Percentiles rank a stretch among this genome's conserved stretches.
Evolutionary conservation across 2,888 invertebrate genomes (phyloP).

Genomic region (Autographa pulchrina): DNA sequence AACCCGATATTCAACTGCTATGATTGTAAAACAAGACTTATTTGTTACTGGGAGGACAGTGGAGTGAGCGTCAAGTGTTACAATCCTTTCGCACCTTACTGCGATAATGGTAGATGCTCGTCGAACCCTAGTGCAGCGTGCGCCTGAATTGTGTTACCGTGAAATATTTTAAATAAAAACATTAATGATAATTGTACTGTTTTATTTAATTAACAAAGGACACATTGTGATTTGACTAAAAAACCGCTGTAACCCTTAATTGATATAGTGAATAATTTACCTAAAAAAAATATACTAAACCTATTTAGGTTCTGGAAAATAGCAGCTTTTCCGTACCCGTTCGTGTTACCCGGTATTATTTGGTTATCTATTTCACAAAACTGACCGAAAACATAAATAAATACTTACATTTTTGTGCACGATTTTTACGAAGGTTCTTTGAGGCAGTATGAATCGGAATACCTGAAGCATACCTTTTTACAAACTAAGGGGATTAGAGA

Average conservation of each 20-base stretch:
- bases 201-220: too few species aligned
- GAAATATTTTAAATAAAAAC: background rate
- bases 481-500: background rate
- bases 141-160: slow-evolving; percentile 11
- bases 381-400: background rate
- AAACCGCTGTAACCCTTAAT: too few species aligned
- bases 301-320: too few species aligned
- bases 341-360: too few species aligned
- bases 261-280: too few species aligned
- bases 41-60: slow-evolving; percentile 37
- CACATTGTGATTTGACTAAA: too few species aligned
- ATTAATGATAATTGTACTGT: too few species aligned
- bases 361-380: background rate
- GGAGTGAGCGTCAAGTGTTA: slow-evolving; percentile 32
- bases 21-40: slow-evolving; percentile 33
- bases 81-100: slow-evolving; percentile 25
- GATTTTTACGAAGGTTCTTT: background rate
- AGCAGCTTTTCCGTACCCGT: too few species aligned
- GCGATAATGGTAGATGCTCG: slow-evolving; percentile 41
- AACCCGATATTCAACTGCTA: slow-evolving; percentile 13
- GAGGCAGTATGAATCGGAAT: background rate
- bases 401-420: background rate
- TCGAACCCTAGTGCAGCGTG: slow-evolving; percentile 26
- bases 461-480: slow-evolving; percentile 1
- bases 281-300: too few species aligned